Evolutionary conservation across 2,888 invertebrate genomes (phyloP), one percentile per base, ranked within the genome.

Genomic region (Caradrina clavipalpis): DNA sequence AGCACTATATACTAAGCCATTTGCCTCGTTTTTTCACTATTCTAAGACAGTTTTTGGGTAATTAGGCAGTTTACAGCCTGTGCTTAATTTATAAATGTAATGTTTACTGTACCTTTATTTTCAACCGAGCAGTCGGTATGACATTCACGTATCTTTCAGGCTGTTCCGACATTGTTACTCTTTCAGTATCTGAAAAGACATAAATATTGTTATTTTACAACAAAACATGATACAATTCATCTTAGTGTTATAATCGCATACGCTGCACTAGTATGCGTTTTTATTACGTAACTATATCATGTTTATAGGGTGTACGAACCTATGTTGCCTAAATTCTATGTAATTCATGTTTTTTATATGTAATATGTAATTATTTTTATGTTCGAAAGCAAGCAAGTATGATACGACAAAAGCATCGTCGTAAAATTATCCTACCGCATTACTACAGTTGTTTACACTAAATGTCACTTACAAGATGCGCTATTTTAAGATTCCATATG

Each of bases 71-170:
- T 31, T 31, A 2, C 31, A 2, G 3, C 7, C 7, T 6, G 7
- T 39, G 39, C 10, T 11, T 7, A 39, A 39, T 39, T 39, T 11
- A 39, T 6, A 11, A 39, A 11, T 39, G 39, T 39, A 11, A 11
- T 11, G 10, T 39, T 39, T 1, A 35, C 35, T 35, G 7, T 39
- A 39, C 39, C 39, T 39, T 93, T 31, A 91, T 79, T 75, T 66
- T 81, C 0, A 80, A 11, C 1, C 87, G 90, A 0, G 81, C 45
- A 1, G 77, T 76, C 0, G 90, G 90, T 8, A 89, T 61, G 2
- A 91, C 84, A 73, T 92, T 93, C 0, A 93, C 91, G 22, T 76
- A 72, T 70, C 90, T 80, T 19, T 90, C 85, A 13, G 76, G 80
- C 3, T 69, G 57, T 39, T 63, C 17, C 5, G 22, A 42, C 78